Base-by-base conservation (phyloP, 2,113 vertebrate genomes). In the Catharus minimus region DNA sequence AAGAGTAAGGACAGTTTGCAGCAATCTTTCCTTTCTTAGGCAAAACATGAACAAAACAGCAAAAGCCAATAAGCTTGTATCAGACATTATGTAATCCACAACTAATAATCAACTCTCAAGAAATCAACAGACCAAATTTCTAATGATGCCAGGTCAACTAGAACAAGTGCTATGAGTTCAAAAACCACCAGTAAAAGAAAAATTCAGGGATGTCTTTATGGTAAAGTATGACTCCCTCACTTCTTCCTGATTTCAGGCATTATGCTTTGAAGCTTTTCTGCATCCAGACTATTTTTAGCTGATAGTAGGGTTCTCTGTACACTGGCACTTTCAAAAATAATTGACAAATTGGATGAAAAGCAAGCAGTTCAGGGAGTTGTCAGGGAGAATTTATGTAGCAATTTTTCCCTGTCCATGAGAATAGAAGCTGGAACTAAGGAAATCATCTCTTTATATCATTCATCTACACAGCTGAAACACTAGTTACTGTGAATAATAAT, bases 401-500 rank as follows among this genome's bases (percentile, higher is more conserved):
- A 56, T 73, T 94, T 73, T 60, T 55, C 61, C 84, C 56, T 73
- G n/a, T 68, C 67, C 46, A 13, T 55, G 47, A 89, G 69, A 71
- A 91, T 0, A 89, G 39, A 84, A 61, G 49, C n/a, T 39, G 61
- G 32, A 90, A 94, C 68, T 84, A 82, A 9, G 64, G 73, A 90
- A 80, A 93, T 64, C 0, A 82, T 73, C 43, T 77, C 38, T 93
- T 86, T 50, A 32, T 58, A 87, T 74, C 28, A 47, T 47, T 77
- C 43, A 89, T 78, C 75, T 88, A 90, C 44, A 64, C 41, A 53
- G 44, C 19, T 80, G 72, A 85, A 94, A 96, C 86, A 79, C 22
- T 61, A 71, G 78, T 44, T 84, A 78, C 32, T 72, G 61, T 77
- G 68, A 90, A 78, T 71, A 77, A 67, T 43, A 56, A 64, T 26